Evolutionary conservation across 2,797 vertebrate species (phyloP).

Genomic region (Sternotherus odoratus): DNA sequence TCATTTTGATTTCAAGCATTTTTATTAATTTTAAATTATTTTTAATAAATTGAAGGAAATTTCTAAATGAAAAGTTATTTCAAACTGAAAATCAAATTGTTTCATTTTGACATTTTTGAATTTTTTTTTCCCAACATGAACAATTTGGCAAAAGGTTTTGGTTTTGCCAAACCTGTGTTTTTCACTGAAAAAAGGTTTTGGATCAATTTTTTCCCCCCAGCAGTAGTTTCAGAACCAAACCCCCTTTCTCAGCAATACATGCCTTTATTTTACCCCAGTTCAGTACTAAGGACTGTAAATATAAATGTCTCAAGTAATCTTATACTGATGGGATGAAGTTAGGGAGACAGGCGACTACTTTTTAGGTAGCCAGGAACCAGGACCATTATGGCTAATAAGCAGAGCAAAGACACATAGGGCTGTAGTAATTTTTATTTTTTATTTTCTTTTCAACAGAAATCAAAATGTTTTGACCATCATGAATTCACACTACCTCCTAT

Average conservation of each 20-base stretch:
- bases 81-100: not conserved
- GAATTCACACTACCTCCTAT: not conserved
- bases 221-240: not conserved
- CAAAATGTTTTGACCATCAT: not conserved
- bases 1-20: not conserved
- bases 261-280: not conserved
- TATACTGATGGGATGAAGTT: not conserved
- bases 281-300: not conserved
- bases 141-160: not conserved
- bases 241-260: not conserved
- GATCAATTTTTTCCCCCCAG: not conserved
- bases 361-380: not conserved
- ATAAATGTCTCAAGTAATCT: not conserved
- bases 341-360: not conserved
- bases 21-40: not conserved
- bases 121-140: not conserved
- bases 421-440: not conserved
- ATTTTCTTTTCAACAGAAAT: not conserved
- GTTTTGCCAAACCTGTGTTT: not conserved
- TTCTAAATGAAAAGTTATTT: not conserved
- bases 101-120: not conserved
- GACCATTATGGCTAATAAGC: not conserved
- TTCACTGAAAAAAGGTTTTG: not conserved
- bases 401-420: not conserved
- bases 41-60: not conserved